Base-by-base conservation (phyloP, 2,888 invertebrate genomes). In the Catocala nupta region DNA sequence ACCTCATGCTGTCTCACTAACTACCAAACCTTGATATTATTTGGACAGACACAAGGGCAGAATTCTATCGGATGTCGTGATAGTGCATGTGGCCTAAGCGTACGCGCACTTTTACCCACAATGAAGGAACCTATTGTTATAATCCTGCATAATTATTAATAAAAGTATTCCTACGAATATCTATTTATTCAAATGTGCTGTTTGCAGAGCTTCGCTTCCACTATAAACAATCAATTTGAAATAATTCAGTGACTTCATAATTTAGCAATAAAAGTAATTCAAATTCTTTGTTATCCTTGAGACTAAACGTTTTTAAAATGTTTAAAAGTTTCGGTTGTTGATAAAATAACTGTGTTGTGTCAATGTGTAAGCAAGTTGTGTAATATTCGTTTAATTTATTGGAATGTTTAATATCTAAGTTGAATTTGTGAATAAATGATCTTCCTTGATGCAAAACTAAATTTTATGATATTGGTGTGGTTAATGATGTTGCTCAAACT, bases 401-500 rank as follows among this genome's bases (percentile, higher is more conserved):
- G 49, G 59, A 65, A 77, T 60, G 59, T 77, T 47, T 70, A 66
- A 55, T 54, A 59, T 57, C 59, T 73, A 63, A 70, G 65, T 76
- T 78, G 59, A 63, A 63, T 71, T 67, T 78, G 57, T 76, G 68
- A 71, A 54, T 63, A 66, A 66, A 57, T 49, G 73, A 72, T 76
- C 73, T 81, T 81, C 70, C 75, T 77, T 65, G 68, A 79, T 68
- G 70, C 74, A 79, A 78, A 77, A 73, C 71, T 73, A 75, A 77
- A 76, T 73, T 79, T 75, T 80, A 77, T 78, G 78, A 76, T 82
- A 83, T 86, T 81, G 83, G 79, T 87, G 87, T 89, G 85, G 84
- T 87, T 85, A 87, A 89, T 86, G 85, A 89, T 88, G 89, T 92
- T 93, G 92, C 92, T 92, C 93, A 93, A 91, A 91, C 88, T 86